Conservation (phyloP, 2,888 invertebrate genomes). For the Parascotia fuliginaria region DNA sequence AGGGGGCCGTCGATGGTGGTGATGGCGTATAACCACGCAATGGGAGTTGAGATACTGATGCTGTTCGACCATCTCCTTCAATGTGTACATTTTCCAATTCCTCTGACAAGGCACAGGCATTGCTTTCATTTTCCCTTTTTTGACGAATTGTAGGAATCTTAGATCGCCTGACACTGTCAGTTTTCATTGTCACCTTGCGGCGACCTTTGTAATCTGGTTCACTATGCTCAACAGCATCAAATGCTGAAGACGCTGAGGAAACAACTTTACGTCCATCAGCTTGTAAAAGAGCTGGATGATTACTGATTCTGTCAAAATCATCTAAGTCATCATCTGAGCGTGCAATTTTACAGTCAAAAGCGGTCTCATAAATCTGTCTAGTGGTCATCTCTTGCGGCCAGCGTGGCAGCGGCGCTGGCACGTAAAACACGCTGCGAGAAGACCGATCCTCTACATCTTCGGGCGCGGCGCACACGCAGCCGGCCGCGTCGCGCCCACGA, state of each 20-base stretch:
- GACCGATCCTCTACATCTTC: slow-evolving; percentile 89
- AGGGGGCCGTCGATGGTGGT: slow-evolving; percentile 93
- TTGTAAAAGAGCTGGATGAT: slow-evolving; percentile 91
- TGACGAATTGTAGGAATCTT: slow-evolving; percentile 87
- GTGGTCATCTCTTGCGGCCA: slow-evolving; percentile 87
- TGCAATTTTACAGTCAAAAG: slow-evolving; percentile 94
- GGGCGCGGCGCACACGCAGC: slow-evolving; percentile 90
- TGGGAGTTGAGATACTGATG: slow-evolving; percentile 87
- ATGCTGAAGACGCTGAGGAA: slow-evolving; percentile 81
- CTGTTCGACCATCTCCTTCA: slow-evolving; percentile 83
- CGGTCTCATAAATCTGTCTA: slow-evolving; percentile 94
- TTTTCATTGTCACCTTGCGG: slow-evolving; percentile 84
- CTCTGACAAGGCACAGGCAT: slow-evolving; percentile 74
- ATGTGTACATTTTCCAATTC: slow-evolving; percentile 88
- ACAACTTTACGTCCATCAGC: slow-evolving; percentile 78
- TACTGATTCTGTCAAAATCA: slow-evolving; percentile 92
- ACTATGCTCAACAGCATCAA: slow-evolving; percentile 79
- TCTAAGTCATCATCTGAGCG: slow-evolving; percentile 93
- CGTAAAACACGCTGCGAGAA: slow-evolving; percentile 88
- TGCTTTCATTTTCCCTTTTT: slow-evolving; percentile 77
- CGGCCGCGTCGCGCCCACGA: slow-evolving; percentile 87
- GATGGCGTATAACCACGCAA: slow-evolving; percentile 91
- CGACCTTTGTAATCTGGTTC: slow-evolving; percentile 84
- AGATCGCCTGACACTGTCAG: slow-evolving; percentile 84
- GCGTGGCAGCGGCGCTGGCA: slow-evolving; percentile 89